These are phyloP conservation scores for Leiothrix lutea DNA, from an alignment of 2,113 vertebrate genomes.

Conservation along the genomic window DNA sequence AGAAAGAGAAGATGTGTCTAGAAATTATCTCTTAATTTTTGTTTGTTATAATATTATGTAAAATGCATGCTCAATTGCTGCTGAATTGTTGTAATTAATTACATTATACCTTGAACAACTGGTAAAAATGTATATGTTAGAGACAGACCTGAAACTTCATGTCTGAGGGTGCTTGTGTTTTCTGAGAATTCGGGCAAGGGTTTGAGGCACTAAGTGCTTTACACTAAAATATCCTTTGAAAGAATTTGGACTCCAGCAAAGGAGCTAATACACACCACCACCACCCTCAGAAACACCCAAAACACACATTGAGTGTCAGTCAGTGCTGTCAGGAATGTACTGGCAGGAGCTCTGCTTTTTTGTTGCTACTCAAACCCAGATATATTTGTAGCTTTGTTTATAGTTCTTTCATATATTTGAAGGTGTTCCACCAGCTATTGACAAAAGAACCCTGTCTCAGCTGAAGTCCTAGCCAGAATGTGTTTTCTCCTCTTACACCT, in stretches of 20 bases:
- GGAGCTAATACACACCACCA: not conserved
- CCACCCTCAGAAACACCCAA: not conserved
- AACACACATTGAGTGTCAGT: not conserved
- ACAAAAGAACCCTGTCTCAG: not conserved
- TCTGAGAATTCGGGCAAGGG: not conserved
- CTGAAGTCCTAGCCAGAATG: not conserved
- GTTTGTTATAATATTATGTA: conserved; percentile 55
- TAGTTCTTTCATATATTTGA: not conserved
- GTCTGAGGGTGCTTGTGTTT: not conserved
- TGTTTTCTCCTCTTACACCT: not conserved
- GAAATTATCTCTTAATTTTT: conserved; percentile 63
- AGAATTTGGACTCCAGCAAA: not conserved
- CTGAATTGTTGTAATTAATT: conserved; percentile 64
- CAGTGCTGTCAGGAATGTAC: not conserved
- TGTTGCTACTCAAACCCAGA: not conserved
- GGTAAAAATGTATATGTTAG: not conserved
- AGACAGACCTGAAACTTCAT: not conserved
- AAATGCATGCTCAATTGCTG: conserved; percentile 59
- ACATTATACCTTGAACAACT: conserved; percentile 29
- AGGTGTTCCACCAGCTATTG: not conserved
- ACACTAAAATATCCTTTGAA: not conserved
- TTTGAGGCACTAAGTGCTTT: not conserved
- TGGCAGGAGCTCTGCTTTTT: not conserved
- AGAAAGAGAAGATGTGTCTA: conserved; percentile 52
- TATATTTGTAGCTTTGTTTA: not conserved